Base-by-base conservation (phyloP, 2,113 vertebrate genomes). In the Phainopepla nitens region DNA sequence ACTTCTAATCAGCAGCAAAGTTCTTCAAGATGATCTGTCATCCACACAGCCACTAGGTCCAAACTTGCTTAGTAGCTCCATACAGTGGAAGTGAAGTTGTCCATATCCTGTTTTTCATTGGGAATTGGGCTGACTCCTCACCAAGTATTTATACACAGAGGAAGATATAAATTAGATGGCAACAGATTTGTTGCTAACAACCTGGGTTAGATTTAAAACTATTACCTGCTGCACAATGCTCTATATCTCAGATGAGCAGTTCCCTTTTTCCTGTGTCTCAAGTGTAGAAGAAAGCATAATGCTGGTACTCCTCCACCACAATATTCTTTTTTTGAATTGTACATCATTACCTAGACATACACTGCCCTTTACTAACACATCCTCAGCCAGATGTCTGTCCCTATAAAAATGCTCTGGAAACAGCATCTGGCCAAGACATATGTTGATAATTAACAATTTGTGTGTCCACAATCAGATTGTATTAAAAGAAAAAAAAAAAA, bases 381-480 rank as follows among this genome's bases (percentile, higher is more conserved):
- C 35, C 58, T 92, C 66, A 68, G 45, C 45, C 87, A 96, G 82
- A 93, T 89, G 85, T 80, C 36, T 78, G n/a, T 69, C 87, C 91
- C 68, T 11, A 28, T 39, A 80, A 65, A 77, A 87, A 56, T 1
- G 42, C 49, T 51, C 21, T 54, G 35, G 61, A 89, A 78, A 69
- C 29, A 54, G 78, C 93, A 97, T 90, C 91, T 92, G 93, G 76
- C 7, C 13, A 80, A 90, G 50, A 54, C 22, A 76, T 11, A 25
- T 23, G 82, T 3, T 77, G 70, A 64, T 62, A 88, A 90, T 36
- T 29, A 57, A 61, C 19, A 79, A 71, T n/a, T 69, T 44, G 28
- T n/a, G 60, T 14, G 28, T 64, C 36, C 25, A 41, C 51, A 89
- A 78, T 73, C 50, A 92, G 45, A 86, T 15, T 16, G 23, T 11